These are phyloP conservation scores for Spisula solida DNA, from an alignment of 2,888 invertebrate species.

Conservation along the genomic window DNA sequence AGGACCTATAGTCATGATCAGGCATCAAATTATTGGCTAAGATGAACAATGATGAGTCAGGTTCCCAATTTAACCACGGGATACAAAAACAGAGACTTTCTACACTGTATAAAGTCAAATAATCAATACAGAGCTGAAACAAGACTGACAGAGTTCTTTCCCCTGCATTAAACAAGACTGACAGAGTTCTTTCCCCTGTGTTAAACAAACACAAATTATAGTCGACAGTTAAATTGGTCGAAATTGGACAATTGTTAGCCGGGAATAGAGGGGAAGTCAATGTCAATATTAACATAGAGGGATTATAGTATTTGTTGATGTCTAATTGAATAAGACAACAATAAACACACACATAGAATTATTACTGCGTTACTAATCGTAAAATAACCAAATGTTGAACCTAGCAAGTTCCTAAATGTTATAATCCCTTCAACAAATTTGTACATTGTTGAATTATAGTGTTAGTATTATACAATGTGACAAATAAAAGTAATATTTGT, in stretches of 20 bases:
- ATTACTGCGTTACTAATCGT: constrained; percentile 35
- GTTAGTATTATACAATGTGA: neutral
- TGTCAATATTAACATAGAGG: constrained; percentile 34
- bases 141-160: constrained; percentile 35
- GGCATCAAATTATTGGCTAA: no score
- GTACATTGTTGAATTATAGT: neutral
- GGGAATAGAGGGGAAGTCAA: neutral
- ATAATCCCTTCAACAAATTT: constrained; percentile 26
- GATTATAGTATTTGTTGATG: constrained; percentile 43
- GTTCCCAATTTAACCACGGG: no score
- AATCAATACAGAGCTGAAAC: neutral
- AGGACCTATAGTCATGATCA: no score
- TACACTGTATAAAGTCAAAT: neutral
- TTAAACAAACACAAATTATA: constrained; percentile 3
- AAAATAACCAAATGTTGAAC: constrained; percentile 35
- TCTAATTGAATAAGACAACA: constrained; percentile 16
- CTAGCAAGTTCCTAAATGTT: neutral
- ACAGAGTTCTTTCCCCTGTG: constrained; percentile 36
- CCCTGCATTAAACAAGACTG: constrained; percentile 30
- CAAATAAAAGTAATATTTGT: neutral
- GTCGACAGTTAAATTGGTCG: neutral
- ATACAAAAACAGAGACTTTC: neutral
- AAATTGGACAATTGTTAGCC: constrained; percentile 3
- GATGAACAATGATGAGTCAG: no score
- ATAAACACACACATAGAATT: constrained; percentile 37